Conservation (phyloP, 2,113 vertebrate species). For the Platysternon megacephalum region DNA sequence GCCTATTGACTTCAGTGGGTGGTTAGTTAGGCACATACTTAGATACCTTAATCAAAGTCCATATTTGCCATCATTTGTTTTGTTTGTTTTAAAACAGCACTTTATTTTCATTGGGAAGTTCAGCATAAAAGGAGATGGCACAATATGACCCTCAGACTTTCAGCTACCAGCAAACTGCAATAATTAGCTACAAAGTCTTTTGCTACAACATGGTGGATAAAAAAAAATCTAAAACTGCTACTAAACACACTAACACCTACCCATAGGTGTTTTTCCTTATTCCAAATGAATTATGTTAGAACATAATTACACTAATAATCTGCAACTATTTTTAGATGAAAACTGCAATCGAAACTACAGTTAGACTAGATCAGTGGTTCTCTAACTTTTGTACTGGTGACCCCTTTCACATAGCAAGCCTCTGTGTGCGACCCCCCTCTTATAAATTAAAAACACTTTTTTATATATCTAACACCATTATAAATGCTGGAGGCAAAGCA, state of each 20-base stretch:
- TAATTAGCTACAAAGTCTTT: neutral
- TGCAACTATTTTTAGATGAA: constrained; percentile 13
- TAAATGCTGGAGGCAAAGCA: no score
- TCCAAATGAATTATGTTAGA: constrained; percentile 15
- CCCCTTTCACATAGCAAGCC: no score
- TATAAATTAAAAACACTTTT: no score
- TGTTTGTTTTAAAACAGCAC: neutral
- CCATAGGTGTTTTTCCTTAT: neutral
- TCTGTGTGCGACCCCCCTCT: no score
- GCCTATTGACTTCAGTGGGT: neutral
- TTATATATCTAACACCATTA: no score
- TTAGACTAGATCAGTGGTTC: neutral
- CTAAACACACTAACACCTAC: neutral
- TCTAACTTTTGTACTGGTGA: no score
- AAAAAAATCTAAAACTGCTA: neutral
- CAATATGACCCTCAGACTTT: neutral
- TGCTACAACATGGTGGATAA: neutral
- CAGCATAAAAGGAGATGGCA: neutral
- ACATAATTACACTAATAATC: neutral
- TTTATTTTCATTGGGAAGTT: neutral
- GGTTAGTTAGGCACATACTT: neutral
- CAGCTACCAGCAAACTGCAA: neutral
- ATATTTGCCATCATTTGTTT: neutral
- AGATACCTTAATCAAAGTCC: neutral
- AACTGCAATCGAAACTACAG: neutral